phyloP scores from a whole-genome alignment of 2,888 invertebrate genomes.

The Conchocele bisecta region DNA sequence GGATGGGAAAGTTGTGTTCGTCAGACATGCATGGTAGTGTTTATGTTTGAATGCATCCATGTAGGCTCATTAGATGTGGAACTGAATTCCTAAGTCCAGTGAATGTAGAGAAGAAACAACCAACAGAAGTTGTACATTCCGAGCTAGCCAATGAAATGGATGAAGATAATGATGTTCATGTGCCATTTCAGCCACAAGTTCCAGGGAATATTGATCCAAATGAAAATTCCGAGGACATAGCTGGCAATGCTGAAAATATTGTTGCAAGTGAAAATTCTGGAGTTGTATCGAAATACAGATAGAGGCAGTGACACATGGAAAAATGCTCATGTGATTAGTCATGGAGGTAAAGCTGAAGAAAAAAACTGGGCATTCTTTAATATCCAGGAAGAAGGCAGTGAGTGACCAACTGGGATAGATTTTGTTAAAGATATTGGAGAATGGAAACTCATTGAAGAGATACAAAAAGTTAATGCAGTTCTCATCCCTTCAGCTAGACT shows the following conservation, averaged over 20 bases:
- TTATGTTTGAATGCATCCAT: constrained; percentile 42
- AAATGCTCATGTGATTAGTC: constrained; percentile 25
- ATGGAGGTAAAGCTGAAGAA: constrained; percentile 36
- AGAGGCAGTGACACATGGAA: constrained; percentile 17
- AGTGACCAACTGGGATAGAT: constrained; percentile 16
- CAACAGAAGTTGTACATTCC: too few species aligned
- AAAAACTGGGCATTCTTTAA: constrained; percentile 42
- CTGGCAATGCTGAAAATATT: too few species aligned
- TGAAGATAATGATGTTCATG: too few species aligned
- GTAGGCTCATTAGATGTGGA: constrained; percentile 37
- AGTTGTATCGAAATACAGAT: background rate
- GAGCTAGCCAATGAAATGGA: background rate
- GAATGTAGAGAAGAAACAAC: too few species aligned
- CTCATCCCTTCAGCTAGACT: constrained; percentile 14
- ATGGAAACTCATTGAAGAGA: constrained; percentile 5
- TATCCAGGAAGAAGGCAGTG: constrained; percentile 12
- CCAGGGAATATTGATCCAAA: too few species aligned
- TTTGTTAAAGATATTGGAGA: constrained; percentile 30
- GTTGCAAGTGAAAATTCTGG: background rate
- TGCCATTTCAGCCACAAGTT: too few species aligned
- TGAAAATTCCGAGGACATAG: too few species aligned
- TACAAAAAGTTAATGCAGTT: constrained; percentile 12
- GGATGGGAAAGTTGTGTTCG: constrained; percentile 57
- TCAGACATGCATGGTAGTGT: constrained; percentile 55
- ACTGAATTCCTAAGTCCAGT: constrained; percentile 8